Base-by-base conservation (phyloP, 2,113 vertebrate species). In the Psittacus erithacus region DNA sequence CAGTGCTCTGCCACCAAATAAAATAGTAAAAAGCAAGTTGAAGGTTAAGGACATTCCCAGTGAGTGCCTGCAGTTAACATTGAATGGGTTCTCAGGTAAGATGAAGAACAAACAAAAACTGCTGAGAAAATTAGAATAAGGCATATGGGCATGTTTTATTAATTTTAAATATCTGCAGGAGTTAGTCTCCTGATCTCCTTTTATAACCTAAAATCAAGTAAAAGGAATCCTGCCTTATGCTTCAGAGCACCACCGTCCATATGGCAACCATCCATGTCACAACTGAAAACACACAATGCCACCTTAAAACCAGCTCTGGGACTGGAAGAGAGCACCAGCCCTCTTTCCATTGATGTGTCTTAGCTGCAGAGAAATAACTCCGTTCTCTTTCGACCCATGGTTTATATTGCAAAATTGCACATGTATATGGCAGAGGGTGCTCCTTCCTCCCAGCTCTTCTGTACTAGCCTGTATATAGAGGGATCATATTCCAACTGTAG, bases 11-110 rank as follows among this genome's bases (percentile, higher is more conserved):
- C 33, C 57, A 59, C 22, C 52, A 89, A 86, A 15, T 69, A 33
- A 95, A 92, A 86, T 11, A 84, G 28, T 31, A 95, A 82, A 87
- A 96, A 90, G 13, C 28, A 83, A 67, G 75, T 86, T 94, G 43
- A 92, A 94, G 94, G 11, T 79, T 90, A 82, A 39, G 52, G 25
- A 49, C 10, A 17, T 63, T 35, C 41, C 65, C 67, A 78, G 57
- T 29, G 38, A 82, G 5, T 57, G 9, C 22, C 38, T 35, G 31
- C 10, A 22, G 52, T 81, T 92, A 96, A 93, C 38, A n/a, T 1
- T 35, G 59, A 86, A 50, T 69, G 57, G 79, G 67, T 96, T 95
- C 84, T 94, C 53, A 88, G 53, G n/a, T 23, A 53, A 83, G 35
- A 47, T 69, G 84, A 93, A 86, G 14, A 77, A 71, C 82, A 55